Base-by-base conservation (phyloP, 2,797 vertebrate genomes). In the Sparidentex hasta region DNA sequence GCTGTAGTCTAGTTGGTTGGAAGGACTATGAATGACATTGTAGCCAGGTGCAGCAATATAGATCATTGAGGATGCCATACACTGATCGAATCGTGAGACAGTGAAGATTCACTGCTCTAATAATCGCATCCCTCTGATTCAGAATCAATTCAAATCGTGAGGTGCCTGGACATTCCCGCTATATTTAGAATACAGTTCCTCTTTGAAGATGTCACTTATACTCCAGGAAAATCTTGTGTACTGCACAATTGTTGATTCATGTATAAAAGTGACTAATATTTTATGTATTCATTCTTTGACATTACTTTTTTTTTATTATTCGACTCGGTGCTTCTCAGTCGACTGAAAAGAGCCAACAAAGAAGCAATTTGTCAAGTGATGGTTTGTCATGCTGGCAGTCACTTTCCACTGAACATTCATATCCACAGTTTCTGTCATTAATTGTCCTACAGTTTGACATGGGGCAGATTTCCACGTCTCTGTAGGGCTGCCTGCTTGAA, bases 371-470 rank as follows among this genome's bases (percentile, higher is more conserved):
- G 17, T 65, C 43, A 71, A 52, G 33, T 23, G 20, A 48, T 80
- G 11, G 66, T 78, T 65, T 72, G 23, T 74, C 23, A 57, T 25
- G 27, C 7, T 20, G 11, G 54, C 27, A 57, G n/a, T 57, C 27
- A 27, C 27, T 27, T 27, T 27, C 27, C 4, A 4, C 27, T 27
- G 2, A 27, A 27, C 27, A 63, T 80, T 79, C 25, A 80, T 78
- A 71, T 75, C 59, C 54, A 51, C 66, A 51, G 41, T 74, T 71
- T 77, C 46, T 65, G 56, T 71, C 76, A 88, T 85, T 88, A 81
- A 84, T 85, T 85, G 52, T 81, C 70, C 48, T 76, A 11, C 66
- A 80, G 83, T 76, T 79, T 87, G 86, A 91, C 88, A 76, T 2
- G 17, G 69, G 74, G 61, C 85, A 87, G 69, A 89, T 76, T 78